Evolutionary conservation across 2,797 vertebrate species (phyloP).

Genomic region (Protonibea diacanthus): DNA sequence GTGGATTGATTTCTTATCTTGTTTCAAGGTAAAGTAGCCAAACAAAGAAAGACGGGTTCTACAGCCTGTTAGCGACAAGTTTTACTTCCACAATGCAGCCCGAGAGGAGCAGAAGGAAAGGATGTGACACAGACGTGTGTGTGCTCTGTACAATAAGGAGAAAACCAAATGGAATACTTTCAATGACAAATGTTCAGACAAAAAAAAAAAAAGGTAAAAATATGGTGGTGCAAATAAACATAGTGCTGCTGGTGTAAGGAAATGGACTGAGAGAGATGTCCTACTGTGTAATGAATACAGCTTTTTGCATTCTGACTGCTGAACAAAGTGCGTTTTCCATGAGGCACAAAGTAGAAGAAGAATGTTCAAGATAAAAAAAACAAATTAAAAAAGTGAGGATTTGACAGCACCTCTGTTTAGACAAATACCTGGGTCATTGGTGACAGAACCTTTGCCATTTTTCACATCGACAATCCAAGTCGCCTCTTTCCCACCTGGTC

Average conservation of each 20-base stretch:
- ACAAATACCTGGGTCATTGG: constrained; percentile 88
- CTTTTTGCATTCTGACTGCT: too few species aligned
- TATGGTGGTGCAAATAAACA: background rate
- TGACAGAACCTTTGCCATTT: constrained; percentile 93
- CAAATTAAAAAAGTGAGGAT: background rate
- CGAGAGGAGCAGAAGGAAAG: background rate
- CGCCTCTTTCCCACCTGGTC: constrained; percentile 91
- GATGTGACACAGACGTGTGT: background rate
- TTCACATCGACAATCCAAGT: constrained; percentile 98
- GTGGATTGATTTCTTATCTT: background rate
- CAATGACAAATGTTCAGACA: background rate
- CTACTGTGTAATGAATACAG: background rate
- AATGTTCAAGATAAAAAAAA: background rate
- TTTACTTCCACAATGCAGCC: background rate
- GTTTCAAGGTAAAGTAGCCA: background rate
- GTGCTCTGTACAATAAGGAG: background rate
- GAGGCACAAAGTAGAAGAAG: background rate
- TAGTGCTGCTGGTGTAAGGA: background rate
- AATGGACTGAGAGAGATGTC: background rate
- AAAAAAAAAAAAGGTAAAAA: background rate
- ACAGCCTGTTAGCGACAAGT: background rate
- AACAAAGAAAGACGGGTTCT: background rate
- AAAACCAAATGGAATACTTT: background rate
- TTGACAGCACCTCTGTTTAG: too few species aligned
- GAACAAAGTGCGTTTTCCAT: background rate